Evolutionary conservation across 2,888 invertebrate genomes (phyloP), one percentile per base, ranked within the genome.

Genomic region (Zaprionus obscuricornis): DNA sequence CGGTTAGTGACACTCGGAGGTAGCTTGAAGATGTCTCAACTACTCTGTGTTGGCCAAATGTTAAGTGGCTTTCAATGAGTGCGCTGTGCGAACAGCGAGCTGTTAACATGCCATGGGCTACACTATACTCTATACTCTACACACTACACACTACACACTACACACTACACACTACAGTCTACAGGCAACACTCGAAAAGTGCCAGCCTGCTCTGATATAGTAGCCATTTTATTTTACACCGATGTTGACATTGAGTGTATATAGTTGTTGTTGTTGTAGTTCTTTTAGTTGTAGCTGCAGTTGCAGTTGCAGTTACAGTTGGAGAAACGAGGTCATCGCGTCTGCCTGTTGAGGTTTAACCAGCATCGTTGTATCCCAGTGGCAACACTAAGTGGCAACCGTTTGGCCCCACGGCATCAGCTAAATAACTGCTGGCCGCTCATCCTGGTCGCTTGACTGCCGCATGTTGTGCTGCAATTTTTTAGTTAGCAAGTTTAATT

Each of bases 401-500:
- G 40, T 20, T 49, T 42, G 57, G 64, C 33, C 31, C 18, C 47
- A 18, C 20, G 47, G 31, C 31, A 10, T 5, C 31, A 11, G 7
- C n/a, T n/a, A n/a, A n/a, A n/a, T n/a, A 6, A 17, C 8, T 17
- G 13, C 7, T 34, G 5, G 34, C 34, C 8, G 16, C 64, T 18
- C 31, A 33, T 46, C 40, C 36, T 7, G 24, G 24, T 29, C 16
- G 39, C 39, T 36, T 42, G 55, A 43, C 73, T 57, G 58, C 33
- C 8, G 43, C 52, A 36, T 58, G 64, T 46, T 66, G 42, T 54
- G 55, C 20, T 40, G 66, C 55, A 57, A 51, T 74, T 83, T n/a
- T 79, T 72, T 60, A 66, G 70, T 66, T 62, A 27, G 65, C 46
- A 39, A 75, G 69, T 65, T 70, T 64, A 68, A 83, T 85, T 85